A percentile compares a stretch with the other conserved stretches of the same genome.
phyloP scores from a whole-genome alignment of 2,113 vertebrate genomes.

The Dascyllus trimaculatus region DNA sequence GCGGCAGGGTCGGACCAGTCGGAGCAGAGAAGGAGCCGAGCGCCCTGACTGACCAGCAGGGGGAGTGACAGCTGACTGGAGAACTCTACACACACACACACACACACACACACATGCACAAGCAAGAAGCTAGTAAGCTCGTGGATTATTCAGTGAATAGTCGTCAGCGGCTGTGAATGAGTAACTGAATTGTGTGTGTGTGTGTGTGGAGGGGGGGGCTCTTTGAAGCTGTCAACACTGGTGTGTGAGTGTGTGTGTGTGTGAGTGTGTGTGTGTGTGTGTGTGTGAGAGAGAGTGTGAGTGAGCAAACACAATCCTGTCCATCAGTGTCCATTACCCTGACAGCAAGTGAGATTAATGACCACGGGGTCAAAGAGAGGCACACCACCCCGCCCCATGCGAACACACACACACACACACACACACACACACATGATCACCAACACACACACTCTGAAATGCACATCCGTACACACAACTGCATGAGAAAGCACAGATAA shows the following conservation, averaged over 20 bases:
- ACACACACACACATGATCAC: conserved; percentile 40
- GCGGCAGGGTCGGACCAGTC: conserved; percentile 9
- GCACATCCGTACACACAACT: background rate
- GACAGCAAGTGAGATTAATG: conserved; percentile 89
- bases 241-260: conserved; percentile 31
- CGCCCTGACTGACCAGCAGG: conserved; percentile 62
- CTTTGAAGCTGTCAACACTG: conserved; percentile 73
- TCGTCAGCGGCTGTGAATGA: conserved; percentile 76
- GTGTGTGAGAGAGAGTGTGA: conserved; percentile 42
- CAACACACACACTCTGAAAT: conserved; percentile 18
- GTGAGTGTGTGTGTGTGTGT: conserved; percentile 32
- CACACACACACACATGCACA: conserved; percentile 32
- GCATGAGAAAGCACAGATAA: background rate
- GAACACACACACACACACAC: conserved; percentile 54
- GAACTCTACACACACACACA: conserved; percentile 12
- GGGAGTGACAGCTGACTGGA: conserved; percentile 43
- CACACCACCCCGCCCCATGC: conserved; percentile 52
- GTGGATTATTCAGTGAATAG: conserved; percentile 68
- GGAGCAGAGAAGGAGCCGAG: background rate
- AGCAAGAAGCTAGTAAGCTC: conserved; percentile 15
- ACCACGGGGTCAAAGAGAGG: conserved; percentile 82
- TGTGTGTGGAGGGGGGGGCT: conserved; percentile 42
- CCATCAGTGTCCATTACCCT: conserved; percentile 86
- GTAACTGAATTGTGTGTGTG: conserved; percentile 62
- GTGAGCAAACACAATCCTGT: conserved; percentile 77